Evolutionary conservation across 2,797 vertebrate genomes (phyloP), one percentile per base, ranked within the genome.

Genomic region (Catostomus latipinnis): DNA sequence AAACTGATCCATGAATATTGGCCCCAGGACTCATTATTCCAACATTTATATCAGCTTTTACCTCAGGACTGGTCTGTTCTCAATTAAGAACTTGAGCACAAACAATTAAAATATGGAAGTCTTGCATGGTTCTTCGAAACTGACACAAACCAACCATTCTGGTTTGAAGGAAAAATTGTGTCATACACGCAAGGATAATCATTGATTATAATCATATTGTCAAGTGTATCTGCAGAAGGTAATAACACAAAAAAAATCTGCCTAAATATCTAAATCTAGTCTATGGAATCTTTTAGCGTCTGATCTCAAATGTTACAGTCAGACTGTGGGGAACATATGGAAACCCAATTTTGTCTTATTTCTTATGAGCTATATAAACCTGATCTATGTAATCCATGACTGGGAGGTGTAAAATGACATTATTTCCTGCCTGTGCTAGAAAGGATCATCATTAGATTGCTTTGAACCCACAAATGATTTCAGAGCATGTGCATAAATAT

Each of bases 291-390:
- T 71, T 5, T 54, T 4, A 12, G 57, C 34, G 34, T 22, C 7
- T 48, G 46, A 16, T 1, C 11, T 58, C 63, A 70, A 16, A 4
- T 0, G 22, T 43, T 43, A 1, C 54, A 77, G 65, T 78, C 56
- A 45, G 76, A 69, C 46, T 0, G 1, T 49, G 9, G 46, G 56
- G n/a, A 70, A 76, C 65, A 69, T 11, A 77, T 8, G 74, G 65
- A 66, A 66, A 56, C n/a, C 49, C 6, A 46, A 43, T 70, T 69
- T 13, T 48, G 54, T 6, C 53, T 8, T 6, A 34, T 8, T 34
- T 68, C 6, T 69, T 69, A 69, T 60, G 45, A 77, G 65, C 6
- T 14, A 52, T 48, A 22, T 68, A 62, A 74, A 34, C 14, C 71
- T 34, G 71, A 73, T 11, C 34, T 34, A 76, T 60, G 48, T 43